A percentile compares a stretch with the other conserved stretches of the same genome.
phyloP scores from a whole-genome alignment of 2,113 vertebrate genomes.

The Sitta europaea region DNA sequence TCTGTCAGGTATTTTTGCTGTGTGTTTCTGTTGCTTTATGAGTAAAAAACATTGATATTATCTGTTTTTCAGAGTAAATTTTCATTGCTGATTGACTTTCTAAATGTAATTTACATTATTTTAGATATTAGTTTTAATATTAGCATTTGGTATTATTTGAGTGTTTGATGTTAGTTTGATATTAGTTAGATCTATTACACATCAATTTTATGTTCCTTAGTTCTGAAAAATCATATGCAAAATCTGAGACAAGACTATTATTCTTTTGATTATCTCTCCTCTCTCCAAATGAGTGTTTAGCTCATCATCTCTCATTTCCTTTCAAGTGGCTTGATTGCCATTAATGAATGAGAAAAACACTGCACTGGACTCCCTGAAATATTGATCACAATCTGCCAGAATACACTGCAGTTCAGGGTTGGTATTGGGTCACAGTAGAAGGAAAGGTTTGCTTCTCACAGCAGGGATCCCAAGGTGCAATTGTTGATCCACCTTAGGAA shows the following conservation, averaged over 20 bases:
- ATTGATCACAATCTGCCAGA: not conserved
- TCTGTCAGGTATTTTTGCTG: not conserved
- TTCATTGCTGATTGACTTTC: not conserved
- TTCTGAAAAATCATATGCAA: not conserved
- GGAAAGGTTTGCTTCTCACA: not conserved
- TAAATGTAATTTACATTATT: not conserved
- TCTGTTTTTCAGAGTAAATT: not conserved
- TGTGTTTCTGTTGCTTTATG: not conserved
- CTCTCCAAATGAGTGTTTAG: slow-evolving; percentile 35
- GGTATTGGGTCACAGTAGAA: not conserved
- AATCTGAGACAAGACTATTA: not conserved
- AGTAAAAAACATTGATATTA: not conserved
- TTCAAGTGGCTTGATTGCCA: slow-evolving; percentile 42
- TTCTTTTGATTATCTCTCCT: not conserved
- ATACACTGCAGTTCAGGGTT: not conserved
- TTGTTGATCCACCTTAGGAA: not conserved
- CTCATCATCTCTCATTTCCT: slow-evolving; percentile 25
- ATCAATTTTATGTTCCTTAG: not conserved
- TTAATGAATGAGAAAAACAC: slow-evolving; percentile 31
- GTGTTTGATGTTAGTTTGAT: not conserved
- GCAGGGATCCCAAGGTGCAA: not conserved
- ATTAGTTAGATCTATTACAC: not conserved
- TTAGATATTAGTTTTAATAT: not conserved
- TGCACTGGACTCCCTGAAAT: slow-evolving; percentile 6
- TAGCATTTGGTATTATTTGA: not conserved